Evolutionary conservation across 2,888 invertebrate genomes (phyloP), one percentile per base, ranked within the genome.

Genomic region (Lochmaea crataegi): DNA sequence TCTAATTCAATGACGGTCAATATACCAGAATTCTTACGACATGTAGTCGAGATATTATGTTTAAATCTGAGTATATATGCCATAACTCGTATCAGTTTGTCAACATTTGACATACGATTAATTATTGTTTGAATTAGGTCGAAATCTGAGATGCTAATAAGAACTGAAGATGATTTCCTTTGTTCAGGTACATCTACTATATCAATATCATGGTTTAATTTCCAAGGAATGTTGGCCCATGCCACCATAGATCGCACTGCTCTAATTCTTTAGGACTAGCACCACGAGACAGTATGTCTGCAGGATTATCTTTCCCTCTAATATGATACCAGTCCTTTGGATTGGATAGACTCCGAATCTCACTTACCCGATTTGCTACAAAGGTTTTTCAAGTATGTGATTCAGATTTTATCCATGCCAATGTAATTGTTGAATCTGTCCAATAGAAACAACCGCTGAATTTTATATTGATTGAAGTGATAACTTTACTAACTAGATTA

Each of bases 361-460:
- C 14, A 51, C n/a, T n/a, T 16, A 51, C 51, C 5, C 51, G 51
- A 51, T 51, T 3, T n/a, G 51, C 14, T 7, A 51, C 51, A 51
- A 51, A n/a, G n/a, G 51, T 51, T 51, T n/a, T 51, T 5, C 77
- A 80, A 7, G 45, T 32, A 18, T 16, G 26, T 6, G 78, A 73
- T 32, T 42, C 22, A 16, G 32, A 48, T 18, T 71, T 72, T 41
- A 80, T 72, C 78, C 80, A 80, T 32, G 65, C 65, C 11, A 71
- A 58, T 11, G 51, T 38, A 12, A 65, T 58, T 18, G 32, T 57
- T 14, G 58, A 65, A 48, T 71, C 71, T 45, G 71, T 58, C 45
- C 58, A 71, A 18, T 12, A 65, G 57, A 32, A 65, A 57, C 26
- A 12, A 12, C 7, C 18, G n/a, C 6, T 32, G 58, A 71, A 65